Evolutionary conservation across 2,113 vertebrate genomes (phyloP).

Genomic region (Capreolus pygargus): DNA sequence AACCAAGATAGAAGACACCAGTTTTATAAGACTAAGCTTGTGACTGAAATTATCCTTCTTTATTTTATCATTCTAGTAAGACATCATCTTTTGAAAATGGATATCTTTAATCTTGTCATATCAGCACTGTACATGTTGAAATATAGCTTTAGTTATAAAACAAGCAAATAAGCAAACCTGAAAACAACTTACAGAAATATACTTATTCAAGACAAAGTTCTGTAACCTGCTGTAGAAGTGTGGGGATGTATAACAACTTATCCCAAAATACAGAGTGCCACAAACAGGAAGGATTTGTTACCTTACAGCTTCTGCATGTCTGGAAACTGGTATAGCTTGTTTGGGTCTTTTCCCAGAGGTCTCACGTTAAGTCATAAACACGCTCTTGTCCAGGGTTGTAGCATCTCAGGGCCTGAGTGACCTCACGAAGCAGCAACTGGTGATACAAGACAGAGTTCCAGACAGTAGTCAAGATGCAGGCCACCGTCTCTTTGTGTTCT

Average conservation of each 20-base stretch:
- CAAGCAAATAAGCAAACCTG: not conserved
- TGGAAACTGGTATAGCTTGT: rapidly evolving
- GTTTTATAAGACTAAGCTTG: not conserved
- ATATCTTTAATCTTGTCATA: not conserved
- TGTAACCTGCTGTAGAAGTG: rapidly evolving
- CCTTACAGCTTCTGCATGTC: not conserved
- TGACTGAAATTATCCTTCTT: not conserved
- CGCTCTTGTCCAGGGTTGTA: not conserved
- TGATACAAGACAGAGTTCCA: too few species aligned
- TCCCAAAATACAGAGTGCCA: not conserved
- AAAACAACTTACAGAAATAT: not conserved
- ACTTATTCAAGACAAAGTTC: not conserved
- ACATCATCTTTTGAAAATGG: not conserved
- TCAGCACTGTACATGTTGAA: not conserved
- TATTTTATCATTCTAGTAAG: not conserved
- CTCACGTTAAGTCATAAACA: not conserved
- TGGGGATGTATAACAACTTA: not conserved
- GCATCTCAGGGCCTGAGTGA: not conserved
- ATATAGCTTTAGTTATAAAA: not conserved
- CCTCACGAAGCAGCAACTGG: rapidly evolving
- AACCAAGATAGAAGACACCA: not conserved
- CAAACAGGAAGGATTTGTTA: not conserved
- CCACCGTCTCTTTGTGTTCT: rapidly evolving
- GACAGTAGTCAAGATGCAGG: not conserved
- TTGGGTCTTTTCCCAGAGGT: not conserved